phyloP scores from a whole-genome alignment of 2,888 invertebrate genomes.

The Abrostola tripartita region DNA sequence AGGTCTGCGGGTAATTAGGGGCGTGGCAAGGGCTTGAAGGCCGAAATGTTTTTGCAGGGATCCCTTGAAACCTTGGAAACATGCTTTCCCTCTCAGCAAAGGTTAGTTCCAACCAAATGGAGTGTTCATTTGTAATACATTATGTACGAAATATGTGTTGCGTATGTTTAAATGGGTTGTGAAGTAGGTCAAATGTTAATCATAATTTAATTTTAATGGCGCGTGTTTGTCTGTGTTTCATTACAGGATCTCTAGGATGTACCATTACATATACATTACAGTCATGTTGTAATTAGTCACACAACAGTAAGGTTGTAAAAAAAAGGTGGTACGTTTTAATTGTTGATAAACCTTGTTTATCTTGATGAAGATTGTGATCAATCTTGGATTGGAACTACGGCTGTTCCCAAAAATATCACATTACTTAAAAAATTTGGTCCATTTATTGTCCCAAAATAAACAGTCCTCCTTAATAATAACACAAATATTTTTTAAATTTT shows the following conservation, averaged over 20 bases:
- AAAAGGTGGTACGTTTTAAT: too few species aligned
- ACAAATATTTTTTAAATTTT: too few species aligned
- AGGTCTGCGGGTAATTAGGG: slow-evolving; percentile 58
- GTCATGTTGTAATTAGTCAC: too few species aligned
- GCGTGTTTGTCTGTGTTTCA: background rate
- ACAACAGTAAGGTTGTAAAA: too few species aligned
- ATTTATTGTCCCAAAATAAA: too few species aligned
- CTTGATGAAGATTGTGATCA: too few species aligned
- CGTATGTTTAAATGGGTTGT: slow-evolving; percentile 11
- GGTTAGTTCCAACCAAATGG: slow-evolving; percentile 57
- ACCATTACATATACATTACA: background rate
- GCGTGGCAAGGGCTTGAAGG: slow-evolving; percentile 42
- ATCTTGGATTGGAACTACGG: too few species aligned
- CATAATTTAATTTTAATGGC: slow-evolving; percentile 5
- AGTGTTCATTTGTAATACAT: slow-evolving; percentile 59
- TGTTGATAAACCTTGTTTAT: too few species aligned
- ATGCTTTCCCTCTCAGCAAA: slow-evolving; percentile 67
- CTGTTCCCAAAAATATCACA: too few species aligned
- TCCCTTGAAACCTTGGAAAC: slow-evolving; percentile 64
- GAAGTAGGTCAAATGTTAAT: slow-evolving; percentile 18
- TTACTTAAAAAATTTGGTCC: too few species aligned
- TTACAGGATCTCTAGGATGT: background rate
- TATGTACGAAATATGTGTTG: slow-evolving; percentile 40
- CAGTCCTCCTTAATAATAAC: too few species aligned
- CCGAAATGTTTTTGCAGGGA: slow-evolving; percentile 57